Base-by-base conservation (phyloP, 1,140 invertebrate genomes). In the Eumeta japonica region DNA sequence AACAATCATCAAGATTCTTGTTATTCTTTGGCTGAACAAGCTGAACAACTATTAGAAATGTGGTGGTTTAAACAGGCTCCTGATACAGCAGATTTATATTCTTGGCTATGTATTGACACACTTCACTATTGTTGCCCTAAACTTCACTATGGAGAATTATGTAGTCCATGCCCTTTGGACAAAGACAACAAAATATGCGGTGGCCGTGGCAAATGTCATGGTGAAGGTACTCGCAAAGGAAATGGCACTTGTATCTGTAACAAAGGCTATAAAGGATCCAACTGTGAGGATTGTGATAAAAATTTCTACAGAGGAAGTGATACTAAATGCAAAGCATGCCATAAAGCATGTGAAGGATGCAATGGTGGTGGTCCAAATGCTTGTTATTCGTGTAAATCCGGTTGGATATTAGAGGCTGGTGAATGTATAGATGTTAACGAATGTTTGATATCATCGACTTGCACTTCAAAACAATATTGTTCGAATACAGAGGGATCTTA, bases 351-450 rank as follows among this genome's bases (percentile, higher is more conserved):
- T 66, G 78, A 86, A 44, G 84, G 80, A 1, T 99, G 96, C 65
- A 80, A 77, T 30, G 85, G 84, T 50, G 82, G 81, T 9, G 89
- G 91, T 7, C 80, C 88, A 2, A 84, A 82, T 58, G 84, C 82
- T 31, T 99, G 96, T 74, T 70, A 81, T 14, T 82, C 83, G 33
- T 98, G 96, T 73, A 85, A 83, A 28, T 51, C 70, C 33, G 95
- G 95, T 2, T 98, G 92, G 88, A 56, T 76, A 10, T 79, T 84
- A 65, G 76, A 87, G 37, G 77, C 83, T 3, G 84, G 81, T 43
- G 88, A 89, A 0, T 99, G 96, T 67, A 57, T 81, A 51, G 96
- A 98, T 76, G 74, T 97, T 2, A 83, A 99, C 77, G 96, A 98
- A 77, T 99, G 97, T 63, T 37, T 81, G 35, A 56, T 76, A 3